Evolutionary conservation across 1,140 invertebrate species (phyloP).

Genomic region (Drosophila cardini): DNA sequence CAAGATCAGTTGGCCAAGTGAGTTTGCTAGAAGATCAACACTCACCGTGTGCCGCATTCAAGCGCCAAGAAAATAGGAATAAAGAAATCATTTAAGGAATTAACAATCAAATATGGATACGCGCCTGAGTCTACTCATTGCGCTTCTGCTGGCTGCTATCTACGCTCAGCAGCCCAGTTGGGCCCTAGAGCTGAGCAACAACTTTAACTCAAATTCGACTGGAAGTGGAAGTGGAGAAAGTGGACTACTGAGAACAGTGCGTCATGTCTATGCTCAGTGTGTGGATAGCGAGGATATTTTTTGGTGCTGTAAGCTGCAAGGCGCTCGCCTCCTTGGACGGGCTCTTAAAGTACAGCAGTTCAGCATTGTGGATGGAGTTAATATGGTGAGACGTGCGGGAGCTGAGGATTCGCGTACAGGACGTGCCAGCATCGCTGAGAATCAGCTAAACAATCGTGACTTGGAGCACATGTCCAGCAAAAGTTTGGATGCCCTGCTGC

Average conservation of each 20-base stretch:
- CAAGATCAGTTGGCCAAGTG: constrained; percentile 81
- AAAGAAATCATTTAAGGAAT: constrained; percentile 20
- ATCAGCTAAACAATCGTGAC: constrained; percentile 86
- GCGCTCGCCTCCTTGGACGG: constrained; percentile 87
- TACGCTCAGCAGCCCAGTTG: constrained; percentile 29
- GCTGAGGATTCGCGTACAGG: constrained; percentile 78
- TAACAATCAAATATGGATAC: constrained; percentile 60
- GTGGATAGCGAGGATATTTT: constrained; percentile 87
- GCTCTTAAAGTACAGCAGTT: constrained; percentile 87
- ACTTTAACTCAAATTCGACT: constrained; percentile 4
- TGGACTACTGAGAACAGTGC: constrained; percentile 77
- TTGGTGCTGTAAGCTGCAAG: constrained; percentile 89
- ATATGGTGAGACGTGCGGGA: constrained; percentile 84
- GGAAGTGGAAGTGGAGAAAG: constrained; percentile 46
- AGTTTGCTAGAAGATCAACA: constrained; percentile 55
- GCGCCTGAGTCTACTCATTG: constrained; percentile 65
- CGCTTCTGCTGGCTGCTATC: constrained; percentile 54
- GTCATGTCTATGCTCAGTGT: constrained; percentile 87
- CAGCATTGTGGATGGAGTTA: constrained; percentile 87
- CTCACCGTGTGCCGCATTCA: constrained; percentile 2
- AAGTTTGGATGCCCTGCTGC: constrained; percentile 86
- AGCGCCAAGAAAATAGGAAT: constrained; percentile 12
- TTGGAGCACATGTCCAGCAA: constrained; percentile 85
- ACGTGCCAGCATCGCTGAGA: constrained; percentile 85
- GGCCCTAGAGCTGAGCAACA: constrained; percentile 39